Percentiles rank a stretch among this genome's conserved stretches.
Evolutionary conservation across 2,797 vertebrate species (phyloP).

Genomic region (Otolemur crassicaudatus): DNA sequence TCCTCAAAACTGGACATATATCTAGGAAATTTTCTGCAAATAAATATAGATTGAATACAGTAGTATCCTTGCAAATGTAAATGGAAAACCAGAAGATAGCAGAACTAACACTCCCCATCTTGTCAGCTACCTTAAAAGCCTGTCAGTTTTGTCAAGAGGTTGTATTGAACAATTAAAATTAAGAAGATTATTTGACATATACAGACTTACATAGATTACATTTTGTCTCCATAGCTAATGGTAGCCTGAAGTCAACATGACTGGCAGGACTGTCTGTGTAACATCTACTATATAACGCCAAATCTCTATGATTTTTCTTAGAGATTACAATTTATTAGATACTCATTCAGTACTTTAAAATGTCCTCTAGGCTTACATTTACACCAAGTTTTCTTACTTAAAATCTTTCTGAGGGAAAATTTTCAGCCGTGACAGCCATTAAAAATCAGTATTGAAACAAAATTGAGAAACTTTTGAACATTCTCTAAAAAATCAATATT

Average conservation of each 20-base stretch:
- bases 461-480: slow-evolving; percentile 10
- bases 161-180: background rate
- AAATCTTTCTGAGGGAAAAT: background rate
- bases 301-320: background rate
- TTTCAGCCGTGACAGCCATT: background rate
- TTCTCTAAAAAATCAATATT: background rate
- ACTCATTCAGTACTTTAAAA: background rate
- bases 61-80: background rate
- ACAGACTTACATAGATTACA: background rate
- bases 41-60: background rate
- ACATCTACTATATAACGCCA: background rate
- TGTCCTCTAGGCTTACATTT: background rate
- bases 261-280: background rate
- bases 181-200: background rate
- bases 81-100: background rate
- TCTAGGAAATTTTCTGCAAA: background rate
- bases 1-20: background rate
- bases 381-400: background rate
- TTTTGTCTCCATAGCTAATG: background rate
- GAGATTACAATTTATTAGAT: background rate
- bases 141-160: background rate
- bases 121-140: background rate
- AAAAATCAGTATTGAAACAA: slow-evolving; percentile 27
- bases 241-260: background rate
- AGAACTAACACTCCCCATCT: background rate